Evolutionary conservation across 2,113 vertebrate genomes (phyloP).

Genomic region (Corythornis cristatus): DNA sequence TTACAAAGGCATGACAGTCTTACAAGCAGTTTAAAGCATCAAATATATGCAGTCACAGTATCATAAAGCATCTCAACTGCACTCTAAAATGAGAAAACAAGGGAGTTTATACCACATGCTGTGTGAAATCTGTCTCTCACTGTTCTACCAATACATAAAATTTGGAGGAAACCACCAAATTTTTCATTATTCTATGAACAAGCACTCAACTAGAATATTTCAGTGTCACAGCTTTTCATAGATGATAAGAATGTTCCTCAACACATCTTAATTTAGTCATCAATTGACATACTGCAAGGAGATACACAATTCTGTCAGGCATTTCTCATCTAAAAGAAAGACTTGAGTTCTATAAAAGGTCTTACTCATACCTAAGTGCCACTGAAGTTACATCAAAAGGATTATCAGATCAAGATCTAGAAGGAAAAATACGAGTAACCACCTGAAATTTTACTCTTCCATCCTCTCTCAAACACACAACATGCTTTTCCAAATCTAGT

Average conservation of each 20-base stretch:
- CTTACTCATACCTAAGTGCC: not conserved
- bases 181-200: slow-evolving; percentile 42
- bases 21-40: slow-evolving; percentile 39
- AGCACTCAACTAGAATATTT: slow-evolving; percentile 40
- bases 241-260: slow-evolving; percentile 45
- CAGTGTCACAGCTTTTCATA: not conserved
- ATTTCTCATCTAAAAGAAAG: not conserved
- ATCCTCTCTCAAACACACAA: not conserved
- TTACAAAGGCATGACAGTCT: slow-evolving; percentile 49
- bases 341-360: not conserved
- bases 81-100: slow-evolving; percentile 32
- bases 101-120: not conserved
- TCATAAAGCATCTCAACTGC: slow-evolving; percentile 33
- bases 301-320: not conserved
- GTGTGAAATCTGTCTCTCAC: slow-evolving; percentile 15
- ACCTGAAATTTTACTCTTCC: not conserved
- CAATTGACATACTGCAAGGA: slow-evolving; percentile 33
- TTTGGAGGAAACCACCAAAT: slow-evolving; percentile 24
- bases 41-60: slow-evolving; percentile 20
- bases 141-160: slow-evolving; percentile 28
- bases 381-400: not conserved
- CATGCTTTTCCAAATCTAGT: not conserved
- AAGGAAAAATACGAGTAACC: not conserved
- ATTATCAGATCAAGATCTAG: not conserved
- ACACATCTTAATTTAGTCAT: slow-evolving; percentile 38